These are phyloP conservation scores for Ophioderma brevispina DNA, from an alignment of 35 echinoderm and acorn worm species.

Conservation along the genomic window DNA sequence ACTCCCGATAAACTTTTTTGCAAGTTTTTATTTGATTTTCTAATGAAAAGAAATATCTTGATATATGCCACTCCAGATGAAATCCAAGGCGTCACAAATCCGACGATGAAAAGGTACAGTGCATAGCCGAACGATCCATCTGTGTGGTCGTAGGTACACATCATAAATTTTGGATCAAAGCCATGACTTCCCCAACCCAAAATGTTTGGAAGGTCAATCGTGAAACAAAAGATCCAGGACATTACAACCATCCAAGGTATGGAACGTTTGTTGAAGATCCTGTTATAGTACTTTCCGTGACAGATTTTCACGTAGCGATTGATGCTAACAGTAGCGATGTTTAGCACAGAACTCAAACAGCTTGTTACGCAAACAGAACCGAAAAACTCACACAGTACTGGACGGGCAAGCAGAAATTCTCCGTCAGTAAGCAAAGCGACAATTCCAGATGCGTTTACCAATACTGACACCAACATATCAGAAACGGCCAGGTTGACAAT, in stretches of 20 bases:
- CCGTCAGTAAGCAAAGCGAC: conserved; percentile 34
- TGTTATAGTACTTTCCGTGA: conserved; percentile 29
- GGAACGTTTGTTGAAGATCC: conserved; percentile 52
- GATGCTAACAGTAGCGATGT: conserved; percentile 39
- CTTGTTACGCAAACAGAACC: conserved; percentile 26
- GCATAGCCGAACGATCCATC: neutral
- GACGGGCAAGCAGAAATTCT: neutral
- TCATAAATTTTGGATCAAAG: neutral
- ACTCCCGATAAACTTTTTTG: neutral
- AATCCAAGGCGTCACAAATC: too few species aligned
- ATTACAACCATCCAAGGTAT: neutral
- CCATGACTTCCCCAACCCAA: neutral
- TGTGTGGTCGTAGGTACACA: conserved; percentile 11
- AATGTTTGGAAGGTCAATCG: conserved; percentile 9
- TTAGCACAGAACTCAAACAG: conserved; percentile 54
- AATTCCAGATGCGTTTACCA: conserved; percentile 57
- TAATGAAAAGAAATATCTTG: neutral
- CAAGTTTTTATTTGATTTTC: neutral
- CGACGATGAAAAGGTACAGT: neutral
- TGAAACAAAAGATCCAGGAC: neutral
- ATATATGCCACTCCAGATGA: too few species aligned
- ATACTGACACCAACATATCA: conserved; percentile 51
- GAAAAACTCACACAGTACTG: conserved; percentile 11
- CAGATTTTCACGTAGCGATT: conserved; percentile 71
- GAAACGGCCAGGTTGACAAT: conserved; percentile 75